phyloP scores from a whole-genome alignment of 35 echinoderm and acorn worm species.

The Diadema setosum region DNA sequence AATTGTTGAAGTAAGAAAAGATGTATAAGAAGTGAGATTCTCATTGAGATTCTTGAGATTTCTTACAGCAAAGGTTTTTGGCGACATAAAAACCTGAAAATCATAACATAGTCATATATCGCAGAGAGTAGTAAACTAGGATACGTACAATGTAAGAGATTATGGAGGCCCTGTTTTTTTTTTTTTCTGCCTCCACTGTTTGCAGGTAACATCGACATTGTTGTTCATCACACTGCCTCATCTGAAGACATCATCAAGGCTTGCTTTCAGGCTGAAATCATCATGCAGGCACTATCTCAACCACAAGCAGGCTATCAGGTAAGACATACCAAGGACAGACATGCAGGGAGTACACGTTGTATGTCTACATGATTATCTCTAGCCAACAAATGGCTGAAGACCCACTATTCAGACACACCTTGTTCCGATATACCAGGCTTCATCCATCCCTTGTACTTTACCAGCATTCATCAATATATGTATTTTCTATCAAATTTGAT shows the following conservation, averaged over 20 bases:
- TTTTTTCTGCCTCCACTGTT: not conserved
- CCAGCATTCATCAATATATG: too few relatives aligned
- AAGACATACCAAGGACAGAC: too few relatives aligned
- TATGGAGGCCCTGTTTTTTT: not conserved
- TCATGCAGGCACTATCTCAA: constrained; percentile 14
- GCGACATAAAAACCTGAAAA: not conserved
- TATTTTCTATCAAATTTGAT: too few relatives aligned
- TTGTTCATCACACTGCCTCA: constrained; percentile 68
- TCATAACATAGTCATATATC: not conserved
- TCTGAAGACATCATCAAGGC: constrained; percentile 71
- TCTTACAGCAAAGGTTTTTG: not conserved
- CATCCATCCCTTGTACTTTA: too few relatives aligned
- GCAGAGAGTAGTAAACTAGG: not conserved
- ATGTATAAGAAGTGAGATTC: not conserved
- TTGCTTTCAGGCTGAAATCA: constrained; percentile 90
- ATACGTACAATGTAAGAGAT: not conserved
- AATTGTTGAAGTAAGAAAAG: too few relatives aligned
- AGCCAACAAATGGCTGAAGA: too few relatives aligned
- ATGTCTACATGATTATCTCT: too few relatives aligned
- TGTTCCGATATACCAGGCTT: too few relatives aligned
- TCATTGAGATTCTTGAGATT: not conserved
- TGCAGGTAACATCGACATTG: constrained; percentile 56
- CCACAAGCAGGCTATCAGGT: not conserved
- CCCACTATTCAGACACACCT: too few relatives aligned
- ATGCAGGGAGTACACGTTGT: too few relatives aligned